These are phyloP conservation scores for Rallus crepitans DNA, from an alignment of 2,797 vertebrate species.

Conservation along the genomic window DNA sequence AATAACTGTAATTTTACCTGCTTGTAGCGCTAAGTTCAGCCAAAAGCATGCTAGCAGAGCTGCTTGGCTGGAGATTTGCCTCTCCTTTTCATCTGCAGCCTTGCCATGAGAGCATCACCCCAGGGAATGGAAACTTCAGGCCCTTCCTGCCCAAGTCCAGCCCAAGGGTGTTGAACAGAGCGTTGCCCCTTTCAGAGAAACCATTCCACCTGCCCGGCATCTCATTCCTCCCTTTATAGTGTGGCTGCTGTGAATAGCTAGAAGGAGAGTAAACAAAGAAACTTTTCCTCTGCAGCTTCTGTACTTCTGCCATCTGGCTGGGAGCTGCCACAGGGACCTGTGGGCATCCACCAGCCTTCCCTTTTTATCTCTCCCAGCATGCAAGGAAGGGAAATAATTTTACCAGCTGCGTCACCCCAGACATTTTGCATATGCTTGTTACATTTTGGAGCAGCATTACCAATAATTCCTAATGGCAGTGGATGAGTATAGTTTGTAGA, in stretches of 20 bases:
- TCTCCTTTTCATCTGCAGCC: not conserved
- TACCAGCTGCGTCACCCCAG: not conserved
- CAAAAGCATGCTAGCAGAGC: not conserved
- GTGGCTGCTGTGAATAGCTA: not conserved
- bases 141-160: not conserved
- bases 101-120: fast-evolving
- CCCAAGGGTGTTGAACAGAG: fast-evolving
- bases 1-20: not conserved
- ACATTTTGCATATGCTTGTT: not conserved
- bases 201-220: not conserved
- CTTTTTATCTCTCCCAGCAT: not conserved
- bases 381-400: not conserved
- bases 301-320: slow-evolving; percentile 33
- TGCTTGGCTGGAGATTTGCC: not conserved
- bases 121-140: fast-evolving
- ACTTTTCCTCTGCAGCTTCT: not conserved
- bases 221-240: not conserved
- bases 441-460: not conserved
- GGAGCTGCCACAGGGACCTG: not conserved
- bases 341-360: not conserved
- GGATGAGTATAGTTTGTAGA: not conserved
- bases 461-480: not conserved
- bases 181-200: not conserved
- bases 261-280: not conserved
- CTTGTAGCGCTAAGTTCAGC: not conserved